A percentile compares a stretch with the other conserved stretches of the same genome.
Evolutionary conservation across 2,888 invertebrate species (phyloP).

Genomic region (Drosophila emarginata): DNA sequence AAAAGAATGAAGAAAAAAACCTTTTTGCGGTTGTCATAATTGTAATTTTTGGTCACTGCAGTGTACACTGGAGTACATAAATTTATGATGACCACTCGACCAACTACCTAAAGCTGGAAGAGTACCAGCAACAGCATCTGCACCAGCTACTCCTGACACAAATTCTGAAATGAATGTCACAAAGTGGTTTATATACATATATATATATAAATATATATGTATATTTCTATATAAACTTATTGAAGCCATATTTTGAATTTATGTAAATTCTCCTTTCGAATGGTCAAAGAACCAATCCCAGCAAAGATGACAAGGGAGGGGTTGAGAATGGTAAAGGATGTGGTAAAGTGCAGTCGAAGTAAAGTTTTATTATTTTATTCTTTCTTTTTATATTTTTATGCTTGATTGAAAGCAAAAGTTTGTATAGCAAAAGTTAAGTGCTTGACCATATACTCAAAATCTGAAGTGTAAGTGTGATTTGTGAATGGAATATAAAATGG

Average conservation of each 20-base stretch:
- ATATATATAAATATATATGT: constrained; percentile 24
- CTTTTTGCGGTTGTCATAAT: constrained; percentile 78
- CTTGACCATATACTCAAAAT: constrained; percentile 23
- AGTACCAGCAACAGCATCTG: neutral
- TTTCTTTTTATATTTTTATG: neutral
- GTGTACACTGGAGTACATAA: constrained; percentile 67
- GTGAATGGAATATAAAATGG: neutral
- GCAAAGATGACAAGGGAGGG: neutral
- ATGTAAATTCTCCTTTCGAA: constrained; percentile 50
- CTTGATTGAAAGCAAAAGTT: constrained; percentile 64
- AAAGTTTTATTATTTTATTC: constrained; percentile 21
- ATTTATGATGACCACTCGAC: constrained; percentile 68
- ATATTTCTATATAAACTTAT: constrained; percentile 20
- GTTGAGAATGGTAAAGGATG: constrained; percentile 37
- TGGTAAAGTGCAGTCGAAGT: constrained; percentile 62
- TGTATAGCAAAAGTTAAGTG: constrained; percentile 59
- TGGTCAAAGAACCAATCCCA: constrained; percentile 45
- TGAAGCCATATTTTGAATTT: constrained; percentile 48
- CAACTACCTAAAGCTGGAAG: constrained; percentile 1
- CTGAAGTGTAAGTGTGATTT: constrained; percentile 10
- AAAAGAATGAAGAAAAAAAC: constrained; percentile 33
- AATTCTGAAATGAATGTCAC: constrained; percentile 63
- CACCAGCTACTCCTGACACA: constrained; percentile 51
- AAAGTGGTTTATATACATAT: constrained; percentile 35
- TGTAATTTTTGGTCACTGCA: constrained; percentile 76